Conservation (phyloP, 1,140 invertebrate species). For the Drosophila watanabei region DNA sequence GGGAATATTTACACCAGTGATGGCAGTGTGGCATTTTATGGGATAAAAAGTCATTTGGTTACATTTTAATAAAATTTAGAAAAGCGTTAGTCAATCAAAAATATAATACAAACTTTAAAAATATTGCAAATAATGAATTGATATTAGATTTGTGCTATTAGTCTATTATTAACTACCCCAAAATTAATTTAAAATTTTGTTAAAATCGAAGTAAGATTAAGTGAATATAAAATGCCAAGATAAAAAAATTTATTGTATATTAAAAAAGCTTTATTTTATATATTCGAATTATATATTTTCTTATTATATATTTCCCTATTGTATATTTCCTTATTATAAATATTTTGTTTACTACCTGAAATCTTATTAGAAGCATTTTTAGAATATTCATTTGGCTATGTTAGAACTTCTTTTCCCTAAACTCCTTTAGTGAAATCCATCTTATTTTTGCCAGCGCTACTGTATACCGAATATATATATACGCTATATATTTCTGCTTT, state of each 20-base stretch:
- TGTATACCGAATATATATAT: slow-evolving; percentile 6
- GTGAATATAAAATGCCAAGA: no score
- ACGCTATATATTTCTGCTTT: slow-evolving; percentile 44
- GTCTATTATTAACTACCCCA: no score
- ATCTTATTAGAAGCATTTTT: not conserved
- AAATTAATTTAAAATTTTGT: not conserved
- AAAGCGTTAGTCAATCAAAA: no score
- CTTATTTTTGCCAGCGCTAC: not conserved
- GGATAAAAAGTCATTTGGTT: not conserved
- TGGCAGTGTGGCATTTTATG: not conserved
- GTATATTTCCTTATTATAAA: no score
- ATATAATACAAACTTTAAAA: no score
- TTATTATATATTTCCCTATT: not conserved
- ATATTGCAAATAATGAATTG: not conserved
- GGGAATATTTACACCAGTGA: slow-evolving; percentile 21
- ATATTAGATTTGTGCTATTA: not conserved
- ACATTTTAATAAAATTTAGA: not conserved
- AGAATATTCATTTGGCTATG: not conserved
- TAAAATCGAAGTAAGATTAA: not conserved
- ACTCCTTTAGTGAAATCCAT: not conserved
- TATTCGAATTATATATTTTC: not conserved
- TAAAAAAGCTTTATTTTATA: no score
- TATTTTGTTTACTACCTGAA: not conserved
- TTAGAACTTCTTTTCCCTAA: not conserved
- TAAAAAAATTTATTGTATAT: not conserved